Conservation (phyloP, 2,113 vertebrate species). For the Nettapus auritus region DNA sequence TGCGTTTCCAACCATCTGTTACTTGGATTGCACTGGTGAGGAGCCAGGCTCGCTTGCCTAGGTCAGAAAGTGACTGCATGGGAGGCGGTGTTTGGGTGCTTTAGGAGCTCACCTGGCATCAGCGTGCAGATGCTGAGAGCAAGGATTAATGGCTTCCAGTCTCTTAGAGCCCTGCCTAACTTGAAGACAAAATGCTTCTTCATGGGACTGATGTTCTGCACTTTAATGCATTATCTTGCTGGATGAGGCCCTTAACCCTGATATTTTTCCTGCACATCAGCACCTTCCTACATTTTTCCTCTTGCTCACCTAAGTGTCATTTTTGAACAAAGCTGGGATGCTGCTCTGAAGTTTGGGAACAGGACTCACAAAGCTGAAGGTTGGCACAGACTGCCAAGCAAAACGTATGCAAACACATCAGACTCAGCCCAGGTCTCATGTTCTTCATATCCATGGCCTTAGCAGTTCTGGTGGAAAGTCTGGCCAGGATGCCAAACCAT, state of each 20-base stretch:
- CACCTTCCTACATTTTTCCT: neutral
- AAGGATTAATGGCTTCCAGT: neutral
- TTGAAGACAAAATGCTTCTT: neutral
- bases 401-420: neutral
- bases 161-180: neutral
- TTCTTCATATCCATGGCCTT: neutral
- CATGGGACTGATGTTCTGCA: neutral
- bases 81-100: neutral
- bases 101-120: neutral
- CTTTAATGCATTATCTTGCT: neutral
- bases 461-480: neutral
- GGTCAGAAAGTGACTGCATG: neutral
- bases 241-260: neutral
- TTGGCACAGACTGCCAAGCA: neutral
- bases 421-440: neutral
- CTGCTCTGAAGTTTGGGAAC: neutral
- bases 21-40: neutral
- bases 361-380: fast-evolving
- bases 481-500: neutral
- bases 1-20: neutral
- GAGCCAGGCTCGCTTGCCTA: neutral
- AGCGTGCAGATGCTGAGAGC: neutral
- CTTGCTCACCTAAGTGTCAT: neutral
- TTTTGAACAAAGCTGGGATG: neutral
- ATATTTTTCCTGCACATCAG: neutral